Evolutionary conservation across 2,113 vertebrate genomes (phyloP).

Genomic region (Microtus montanus): DNA sequence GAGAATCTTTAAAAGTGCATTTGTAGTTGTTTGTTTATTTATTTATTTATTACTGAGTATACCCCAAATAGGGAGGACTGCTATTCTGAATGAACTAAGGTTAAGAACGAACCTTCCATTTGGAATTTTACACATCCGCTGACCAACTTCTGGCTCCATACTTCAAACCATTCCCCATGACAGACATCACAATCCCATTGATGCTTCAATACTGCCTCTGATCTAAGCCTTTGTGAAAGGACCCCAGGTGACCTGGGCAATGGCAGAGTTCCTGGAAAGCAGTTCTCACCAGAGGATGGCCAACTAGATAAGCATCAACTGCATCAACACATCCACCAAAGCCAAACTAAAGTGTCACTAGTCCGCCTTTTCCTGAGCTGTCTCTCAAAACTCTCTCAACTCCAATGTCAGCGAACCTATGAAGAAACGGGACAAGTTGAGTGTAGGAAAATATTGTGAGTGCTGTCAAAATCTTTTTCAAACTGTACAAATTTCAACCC

Average conservation of each 20-base stretch:
- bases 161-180: background rate
- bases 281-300: background rate
- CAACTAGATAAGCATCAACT: background rate
- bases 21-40: background rate
- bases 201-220: background rate
- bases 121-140: constrained; percentile 5
- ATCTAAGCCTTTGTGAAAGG: background rate
- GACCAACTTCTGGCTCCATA: background rate
- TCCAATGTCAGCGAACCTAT: background rate
- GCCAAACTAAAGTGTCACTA: background rate
- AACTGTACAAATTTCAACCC: background rate
- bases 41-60: background rate
- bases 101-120: constrained; percentile 6
- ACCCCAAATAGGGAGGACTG: constrained; percentile 45
- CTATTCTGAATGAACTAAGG: background rate
- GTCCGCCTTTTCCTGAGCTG: background rate
- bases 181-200: background rate
- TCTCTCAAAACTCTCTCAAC: constrained; percentile 14
- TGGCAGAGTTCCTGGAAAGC: background rate
- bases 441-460: background rate
- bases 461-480: background rate
- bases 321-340: background rate
- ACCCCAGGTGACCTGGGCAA: background rate
- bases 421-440: constrained; percentile 1
- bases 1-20: background rate